Base-by-base conservation (phyloP, 1,140 invertebrate species). In the Diabrotica undecimpunctata region DNA sequence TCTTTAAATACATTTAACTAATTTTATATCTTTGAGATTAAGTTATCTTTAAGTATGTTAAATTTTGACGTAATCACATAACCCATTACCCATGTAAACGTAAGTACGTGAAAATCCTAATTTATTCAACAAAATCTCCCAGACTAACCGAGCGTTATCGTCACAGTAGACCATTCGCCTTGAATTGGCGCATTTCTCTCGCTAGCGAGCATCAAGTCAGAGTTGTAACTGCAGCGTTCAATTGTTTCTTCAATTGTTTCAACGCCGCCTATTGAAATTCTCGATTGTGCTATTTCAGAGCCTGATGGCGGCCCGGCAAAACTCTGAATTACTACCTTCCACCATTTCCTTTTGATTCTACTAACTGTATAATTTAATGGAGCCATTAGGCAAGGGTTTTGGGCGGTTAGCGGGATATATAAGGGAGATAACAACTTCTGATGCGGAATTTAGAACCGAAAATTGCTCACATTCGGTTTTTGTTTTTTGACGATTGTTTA, bases 271-370 rank as follows among this genome's bases (percentile, higher is more conserved):
- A 68, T 68, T 65, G 58, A 68, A 68, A 62, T 68, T 56, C 66
- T 59, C 62, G 66, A 68, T 68, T 68, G 66, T 68, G 60, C 57
- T 62, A 68, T 61, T 68, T 53, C 62, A 62, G 59, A 54, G 64
- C 54, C 63, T 65, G 66, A 66, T 66, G 66, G 64, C 66, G 61
- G 60, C 61, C 53, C 53, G 25, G 55, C 55, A 38, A 57, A 57
- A 37, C 55, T 61, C 51, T 61, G 66, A 68, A 68, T 68, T 68
- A 64, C 66, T 68, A 65, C 66, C 66, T 60, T 68, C 63, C 66
- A 62, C 51, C 53, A 41, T 62, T 62, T 62, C 61, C 61, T 62
- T 62, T 54, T 54, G 52, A 62, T 64, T 65, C 50, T 50, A 52
- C 66, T 65, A 65, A 68, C 60, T 68, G 60, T 65, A 58, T 64